Evolutionary conservation across 2,113 vertebrate genomes (phyloP), one percentile per base, ranked within the genome.

Genomic region (Hippocampus abdominalis): DNA sequence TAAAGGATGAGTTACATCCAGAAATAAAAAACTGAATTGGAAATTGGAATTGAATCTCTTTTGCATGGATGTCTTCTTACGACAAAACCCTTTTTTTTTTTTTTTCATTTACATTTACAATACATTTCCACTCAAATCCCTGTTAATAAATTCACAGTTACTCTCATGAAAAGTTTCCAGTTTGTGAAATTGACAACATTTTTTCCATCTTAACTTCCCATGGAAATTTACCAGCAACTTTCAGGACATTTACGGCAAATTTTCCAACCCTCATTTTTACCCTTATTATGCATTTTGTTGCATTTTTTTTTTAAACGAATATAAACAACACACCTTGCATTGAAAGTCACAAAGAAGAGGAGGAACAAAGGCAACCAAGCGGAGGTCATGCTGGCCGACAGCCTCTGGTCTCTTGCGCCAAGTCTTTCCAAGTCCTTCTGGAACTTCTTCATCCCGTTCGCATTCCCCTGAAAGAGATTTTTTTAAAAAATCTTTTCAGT

Each of bases 341-440:
- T 87, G 48, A 96, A 93, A 67, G 92, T 92, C 0, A 93, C 94
- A 73, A 96, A 88, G 44, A 98, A 92, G 71, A 93, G 89, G 75
- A 95, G 82, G 70, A 87, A 77, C 51, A 2, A 13, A 29, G 90
- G 80, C 84, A 94, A 78, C 48, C 93, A 89, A 87, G 82, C 93
- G 78, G 90, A 73, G 73, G 93, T 89, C 96, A 97, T 98, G 89
- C 63, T 46, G 63, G 12, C 32, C 32, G 8, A 61, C 7, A 18
- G 29, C 32, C 10, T 32, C 32, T 11, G 3, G 32, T 39, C 29
- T 39, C 32, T 49, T 49, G 46, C 5, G 15, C 16, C 8, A 39
- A 40, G 60, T 62, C 60, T 44, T 27, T 0, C 23, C 40, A 18
- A 44, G 15, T 18, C 42, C 63, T 27, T 42, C 40, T 4, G 15